Evolutionary conservation across 2,888 invertebrate genomes (phyloP), one percentile per base, ranked within the genome.

Genomic region (Andrena marginata): DNA sequence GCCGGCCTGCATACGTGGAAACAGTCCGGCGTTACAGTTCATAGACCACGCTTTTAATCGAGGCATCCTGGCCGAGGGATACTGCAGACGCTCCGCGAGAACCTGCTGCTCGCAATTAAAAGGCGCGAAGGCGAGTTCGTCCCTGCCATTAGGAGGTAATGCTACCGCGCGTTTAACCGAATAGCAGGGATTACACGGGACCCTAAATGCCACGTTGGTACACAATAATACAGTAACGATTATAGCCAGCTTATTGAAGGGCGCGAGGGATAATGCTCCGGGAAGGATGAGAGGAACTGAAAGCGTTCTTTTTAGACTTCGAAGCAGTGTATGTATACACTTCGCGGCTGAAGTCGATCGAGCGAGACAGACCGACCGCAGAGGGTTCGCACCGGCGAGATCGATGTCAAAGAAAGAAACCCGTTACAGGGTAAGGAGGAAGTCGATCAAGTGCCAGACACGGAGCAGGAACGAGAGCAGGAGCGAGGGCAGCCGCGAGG

Each of bases 331-430:
- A 0, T 5, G 16, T 16, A 13, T 42, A 5, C 5, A 20, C 23
- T 56, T 56, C 23, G 7, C 26, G 23, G 1, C 10, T 13, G 56
- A 56, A 20, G 42, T 33, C 42, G n/a, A 23, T 56, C 13, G 59
- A 33, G 49, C 10, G 51, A 76, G 49, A 31, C 51, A 23, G 26
- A 20, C 23, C 29, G 65, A 31, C 76, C 62, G 62, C 62, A n/a
- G 33, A 71, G 71, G 72, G 67, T 68, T 68, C 35, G 48, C 49
- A 31, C 29, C 54, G 71, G 33, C 29, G 67, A 31, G 80, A 72
- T 80, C 80, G 63, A 74, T 59, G 70, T 67, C 48, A 68, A 80
- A 80, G 80, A 82, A 75, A 31, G 60, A 69, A 80, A 67, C 74
- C 75, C 70, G 82, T 75, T 80, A 68, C 62, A 62, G 20, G 10